A percentile compares a stretch with the other conserved stretches of the same genome.
Conservation (phyloP, 2,888 invertebrate species). For the Miltochrista miniata region DNA sequence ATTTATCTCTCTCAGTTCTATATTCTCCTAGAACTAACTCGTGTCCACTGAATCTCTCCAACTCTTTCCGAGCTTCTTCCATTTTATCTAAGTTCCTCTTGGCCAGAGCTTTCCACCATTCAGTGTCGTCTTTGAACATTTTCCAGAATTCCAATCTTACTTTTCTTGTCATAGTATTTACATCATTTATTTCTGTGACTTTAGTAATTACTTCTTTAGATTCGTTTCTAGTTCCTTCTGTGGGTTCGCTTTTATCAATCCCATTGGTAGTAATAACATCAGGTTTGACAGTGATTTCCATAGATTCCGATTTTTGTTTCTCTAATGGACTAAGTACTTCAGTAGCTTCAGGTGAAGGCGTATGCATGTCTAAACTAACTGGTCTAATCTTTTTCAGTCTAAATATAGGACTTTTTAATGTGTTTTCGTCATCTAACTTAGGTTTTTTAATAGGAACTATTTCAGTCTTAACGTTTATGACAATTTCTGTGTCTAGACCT, state of each 20-base stretch:
- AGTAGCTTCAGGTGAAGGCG: slow-evolving; percentile 30
- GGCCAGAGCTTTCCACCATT: slow-evolving; percentile 77
- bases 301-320: slow-evolving; percentile 55
- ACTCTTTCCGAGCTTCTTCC: slow-evolving; percentile 71
- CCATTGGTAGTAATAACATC: slow-evolving; percentile 30
- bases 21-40: slow-evolving; percentile 72
- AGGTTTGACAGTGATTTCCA: slow-evolving; percentile 51
- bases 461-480: slow-evolving; percentile 45
- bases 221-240: neutral
- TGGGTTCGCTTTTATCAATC: too few species aligned
- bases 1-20: slow-evolving; percentile 61
- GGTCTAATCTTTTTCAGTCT: slow-evolving; percentile 71
- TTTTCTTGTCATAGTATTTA: slow-evolving; percentile 47
- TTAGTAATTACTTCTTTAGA: slow-evolving; percentile 17
- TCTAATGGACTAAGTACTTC: slow-evolving; percentile 47
- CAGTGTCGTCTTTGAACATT: slow-evolving; percentile 75
- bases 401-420: slow-evolving; percentile 66
- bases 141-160: slow-evolving; percentile 69
- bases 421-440: slow-evolving; percentile 45
- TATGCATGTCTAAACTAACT: slow-evolving; percentile 50
- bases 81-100: slow-evolving; percentile 75
- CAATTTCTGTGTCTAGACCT: slow-evolving; percentile 62
- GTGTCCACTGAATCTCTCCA: slow-evolving; percentile 75
- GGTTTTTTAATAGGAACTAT: slow-evolving; percentile 38
- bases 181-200: slow-evolving; percentile 30